phyloP scores from a whole-genome alignment of 37 sponge, comb jelly and placozoan species.

The Beroe forskalii region DNA sequence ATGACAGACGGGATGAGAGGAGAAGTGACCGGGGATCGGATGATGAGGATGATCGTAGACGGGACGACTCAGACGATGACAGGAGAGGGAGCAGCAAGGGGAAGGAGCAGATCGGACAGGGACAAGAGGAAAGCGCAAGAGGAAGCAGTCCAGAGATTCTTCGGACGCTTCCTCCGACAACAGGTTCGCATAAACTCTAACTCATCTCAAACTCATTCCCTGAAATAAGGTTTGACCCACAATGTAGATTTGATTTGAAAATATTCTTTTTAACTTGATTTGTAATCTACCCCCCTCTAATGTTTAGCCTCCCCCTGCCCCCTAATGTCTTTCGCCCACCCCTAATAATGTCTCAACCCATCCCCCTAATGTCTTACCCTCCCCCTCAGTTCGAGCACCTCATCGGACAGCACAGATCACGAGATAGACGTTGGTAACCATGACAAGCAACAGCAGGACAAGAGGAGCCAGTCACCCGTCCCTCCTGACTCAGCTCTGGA shows the following conservation, averaged over 20 bases:
- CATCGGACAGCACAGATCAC: conserved; percentile 10
- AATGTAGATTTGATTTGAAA: no score
- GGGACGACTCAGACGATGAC: not conserved
- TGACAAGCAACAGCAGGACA: not conserved
- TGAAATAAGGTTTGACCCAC: no score
- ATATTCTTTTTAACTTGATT: not conserved
- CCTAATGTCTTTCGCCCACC: not conserved
- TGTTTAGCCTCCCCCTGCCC: not conserved
- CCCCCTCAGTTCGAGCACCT: conserved; percentile 23
- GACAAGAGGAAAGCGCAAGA: not conserved
- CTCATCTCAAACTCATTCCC: no score
- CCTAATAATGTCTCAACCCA: not conserved
- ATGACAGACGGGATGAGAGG: not conserved
- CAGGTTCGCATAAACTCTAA: no score
- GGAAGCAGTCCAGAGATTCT: conserved; percentile 41
- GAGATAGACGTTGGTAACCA: conserved; percentile 44
- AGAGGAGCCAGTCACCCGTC: not conserved
- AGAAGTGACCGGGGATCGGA: not conserved
- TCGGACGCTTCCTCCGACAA: not conserved
- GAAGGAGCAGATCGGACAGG: not conserved
- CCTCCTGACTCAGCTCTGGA: conserved; percentile 8
- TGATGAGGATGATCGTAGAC: not conserved
- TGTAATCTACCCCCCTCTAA: not conserved
- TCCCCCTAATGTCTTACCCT: not conserved
- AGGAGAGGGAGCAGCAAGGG: not conserved